Conservation (phyloP, 2,797 vertebrate species). For the Myripristis jacobus region DNA sequence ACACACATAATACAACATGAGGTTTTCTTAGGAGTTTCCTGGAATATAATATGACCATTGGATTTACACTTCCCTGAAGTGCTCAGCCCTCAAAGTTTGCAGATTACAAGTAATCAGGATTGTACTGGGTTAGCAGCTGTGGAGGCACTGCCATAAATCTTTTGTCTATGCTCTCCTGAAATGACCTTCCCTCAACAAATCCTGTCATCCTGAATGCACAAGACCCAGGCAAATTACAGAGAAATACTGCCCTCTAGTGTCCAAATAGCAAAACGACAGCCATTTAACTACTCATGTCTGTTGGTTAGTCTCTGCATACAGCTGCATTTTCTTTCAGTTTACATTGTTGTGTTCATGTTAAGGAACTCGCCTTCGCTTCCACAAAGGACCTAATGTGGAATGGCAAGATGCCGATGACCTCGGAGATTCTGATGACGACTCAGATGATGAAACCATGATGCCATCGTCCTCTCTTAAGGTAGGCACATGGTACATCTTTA, state of each 20-base stretch:
- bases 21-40: not conserved
- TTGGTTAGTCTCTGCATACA: not conserved
- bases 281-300: slow-evolving; percentile 1
- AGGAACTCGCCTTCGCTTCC: slow-evolving; percentile 97
- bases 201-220: not conserved
- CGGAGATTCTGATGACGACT: slow-evolving; percentile 86
- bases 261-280: slow-evolving; percentile 28
- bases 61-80: not conserved
- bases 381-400: slow-evolving; percentile 91
- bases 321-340: slow-evolving; percentile 18
- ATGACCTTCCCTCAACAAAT: not conserved
- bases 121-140: not conserved
- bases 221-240: slow-evolving; percentile 9
- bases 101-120: slow-evolving; percentile 10
- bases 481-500: slow-evolving; percentile 8
- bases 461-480: slow-evolving; percentile 79
- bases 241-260: slow-evolving; percentile 45
- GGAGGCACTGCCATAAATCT: not conserved
- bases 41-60: not conserved
- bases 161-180: slow-evolving; percentile 7
- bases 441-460: slow-evolving; percentile 87
- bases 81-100: not conserved
- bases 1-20: not conserved
- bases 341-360: slow-evolving; percentile 40
- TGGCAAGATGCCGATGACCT: slow-evolving; percentile 98